Percentiles rank a stretch among this genome's conserved stretches.
These are phyloP conservation scores for Rotaria socialis DNA, from an alignment of 2,888 invertebrate genomes.

Conservation along the genomic window DNA sequence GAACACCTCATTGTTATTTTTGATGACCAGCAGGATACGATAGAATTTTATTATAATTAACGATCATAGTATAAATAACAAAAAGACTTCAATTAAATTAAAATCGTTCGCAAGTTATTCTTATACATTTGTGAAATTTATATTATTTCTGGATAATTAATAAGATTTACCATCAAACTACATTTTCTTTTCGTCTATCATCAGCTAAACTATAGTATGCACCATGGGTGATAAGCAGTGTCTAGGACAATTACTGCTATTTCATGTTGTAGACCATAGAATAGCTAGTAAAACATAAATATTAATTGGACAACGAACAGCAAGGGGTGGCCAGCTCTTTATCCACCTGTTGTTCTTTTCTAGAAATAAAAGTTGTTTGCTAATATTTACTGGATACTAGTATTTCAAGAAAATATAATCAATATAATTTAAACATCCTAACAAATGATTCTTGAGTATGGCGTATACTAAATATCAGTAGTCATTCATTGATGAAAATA, in stretches of 20 bases:
- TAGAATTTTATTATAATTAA: neutral
- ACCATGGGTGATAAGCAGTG: neutral
- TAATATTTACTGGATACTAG: too few relatives aligned
- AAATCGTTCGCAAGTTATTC: neutral
- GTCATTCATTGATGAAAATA: neutral
- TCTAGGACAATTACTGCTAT: neutral
- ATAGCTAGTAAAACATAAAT: neutral
- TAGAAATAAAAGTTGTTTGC: neutral
- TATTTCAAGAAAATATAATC: neutral
- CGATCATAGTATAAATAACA: neutral
- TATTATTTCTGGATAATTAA: too few relatives aligned
- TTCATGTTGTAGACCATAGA: neutral
- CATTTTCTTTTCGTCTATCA: neutral
- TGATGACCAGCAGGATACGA: neutral
- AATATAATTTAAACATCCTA: neutral
- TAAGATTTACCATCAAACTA: too few relatives aligned
- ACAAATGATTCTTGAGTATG: neutral
- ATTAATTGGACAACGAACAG: slow-evolving; percentile 19
- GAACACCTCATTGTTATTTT: neutral
- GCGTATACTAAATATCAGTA: neutral
- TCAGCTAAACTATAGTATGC: neutral
- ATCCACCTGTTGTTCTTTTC: neutral
- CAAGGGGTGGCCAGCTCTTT: neutral
- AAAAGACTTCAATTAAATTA: too few relatives aligned
- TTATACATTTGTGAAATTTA: too few relatives aligned